Percentiles rank a stretch among this genome's conserved stretches.
phyloP scores from a whole-genome alignment of 2,797 vertebrate genomes.

The Rhincodon typus region DNA sequence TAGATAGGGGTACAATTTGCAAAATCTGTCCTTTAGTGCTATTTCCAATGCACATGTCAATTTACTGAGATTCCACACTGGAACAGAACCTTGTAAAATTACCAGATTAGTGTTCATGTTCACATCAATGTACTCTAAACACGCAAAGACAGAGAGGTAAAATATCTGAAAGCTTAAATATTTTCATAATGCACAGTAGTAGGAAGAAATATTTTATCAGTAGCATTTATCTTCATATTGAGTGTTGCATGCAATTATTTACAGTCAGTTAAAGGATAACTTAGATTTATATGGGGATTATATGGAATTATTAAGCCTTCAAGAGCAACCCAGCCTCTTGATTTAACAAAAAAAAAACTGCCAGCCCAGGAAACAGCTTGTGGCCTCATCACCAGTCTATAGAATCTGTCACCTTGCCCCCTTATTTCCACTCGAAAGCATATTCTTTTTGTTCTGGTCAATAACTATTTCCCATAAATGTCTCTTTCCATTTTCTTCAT shows the following conservation, averaged over 20 bases:
- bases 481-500: background rate
- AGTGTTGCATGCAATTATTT: background rate
- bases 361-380: background rate
- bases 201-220: background rate
- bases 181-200: background rate
- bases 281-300: background rate
- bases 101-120: background rate
- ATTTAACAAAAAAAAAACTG: background rate
- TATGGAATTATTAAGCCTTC: background rate
- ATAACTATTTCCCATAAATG: background rate
- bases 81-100: background rate
- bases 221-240: background rate
- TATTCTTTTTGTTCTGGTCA: background rate
- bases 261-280: background rate
- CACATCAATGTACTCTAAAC: background rate
- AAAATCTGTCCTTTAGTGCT: background rate
- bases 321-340: background rate
- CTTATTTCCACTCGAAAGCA: background rate
- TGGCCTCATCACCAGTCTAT: background rate
- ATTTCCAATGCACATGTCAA: background rate
- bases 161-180: background rate
- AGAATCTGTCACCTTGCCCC: background rate
- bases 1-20: background rate
- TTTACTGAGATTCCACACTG: background rate
- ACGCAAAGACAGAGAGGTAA: background rate